Evolutionary conservation across 2,888 invertebrate genomes (phyloP).

Genomic region (Erpobdella octoculata): DNA sequence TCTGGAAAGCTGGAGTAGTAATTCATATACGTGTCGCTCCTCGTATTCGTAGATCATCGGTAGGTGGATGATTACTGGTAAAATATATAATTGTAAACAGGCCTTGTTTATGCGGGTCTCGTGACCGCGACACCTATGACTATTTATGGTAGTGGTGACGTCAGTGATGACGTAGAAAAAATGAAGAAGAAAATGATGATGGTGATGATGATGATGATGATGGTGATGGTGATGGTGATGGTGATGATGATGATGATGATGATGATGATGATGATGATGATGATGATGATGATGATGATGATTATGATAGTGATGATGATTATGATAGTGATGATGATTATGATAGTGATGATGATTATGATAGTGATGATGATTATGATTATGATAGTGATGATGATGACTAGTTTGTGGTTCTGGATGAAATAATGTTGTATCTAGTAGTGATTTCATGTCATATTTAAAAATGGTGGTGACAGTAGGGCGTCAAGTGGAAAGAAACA

Average conservation of each 20-base stretch:
- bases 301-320: neutral
- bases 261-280: constrained; percentile 24
- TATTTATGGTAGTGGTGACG: neutral
- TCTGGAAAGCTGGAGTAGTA: too few species aligned
- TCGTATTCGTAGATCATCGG: too few species aligned
- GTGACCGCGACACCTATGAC: too few species aligned
- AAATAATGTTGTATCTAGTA: too few species aligned
- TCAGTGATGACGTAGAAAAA: neutral
- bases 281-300: constrained; percentile 13
- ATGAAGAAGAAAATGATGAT: neutral
- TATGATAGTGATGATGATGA: constrained; percentile 23
- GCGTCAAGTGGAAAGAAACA: too few species aligned
- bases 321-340: constrained; percentile 19
- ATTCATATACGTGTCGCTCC: too few species aligned
- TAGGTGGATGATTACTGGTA: too few species aligned
- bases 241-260: constrained; percentile 21
- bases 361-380: constrained; percentile 16
- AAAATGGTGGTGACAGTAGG: too few species aligned
- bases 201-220: constrained; percentile 21
- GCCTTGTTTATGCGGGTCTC: too few species aligned
- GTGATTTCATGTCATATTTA: too few species aligned
- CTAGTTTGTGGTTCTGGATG: too few species aligned
- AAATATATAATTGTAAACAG: too few species aligned
- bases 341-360: constrained; percentile 23
- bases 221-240: constrained; percentile 23